Base-by-base conservation (phyloP, 2,888 invertebrate genomes). In the Penaeus monodon region DNA sequence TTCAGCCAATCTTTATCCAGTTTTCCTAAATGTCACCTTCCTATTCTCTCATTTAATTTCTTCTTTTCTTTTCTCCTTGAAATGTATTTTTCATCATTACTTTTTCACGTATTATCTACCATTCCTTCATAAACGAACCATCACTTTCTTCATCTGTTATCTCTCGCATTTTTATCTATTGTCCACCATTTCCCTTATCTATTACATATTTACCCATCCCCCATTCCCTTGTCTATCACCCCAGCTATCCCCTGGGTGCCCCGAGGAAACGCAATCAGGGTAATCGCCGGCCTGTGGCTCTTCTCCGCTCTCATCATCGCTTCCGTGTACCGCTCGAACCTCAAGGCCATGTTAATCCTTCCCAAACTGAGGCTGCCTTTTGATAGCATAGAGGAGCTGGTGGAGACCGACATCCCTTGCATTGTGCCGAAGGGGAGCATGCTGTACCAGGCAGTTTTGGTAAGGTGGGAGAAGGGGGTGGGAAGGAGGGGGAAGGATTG, bases 271-370 rank as follows among this genome's bases (percentile, higher is more conserved):
- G 24, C 73, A 17, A 6, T 82, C 20, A 27, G 81, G 27, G 20
- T 82, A 1, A 17, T 82, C 17, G 49, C 81, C 10, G 81, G 81
- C 29, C 29, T 65, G 29, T 82, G 81, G 81, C 63, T 82, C 49
- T 20, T 82, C 44, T 70, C 73, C 57, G 63, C 73, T 1, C 73
- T 70, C 63, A 57, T 82, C 73, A 27, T 82, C 29, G 49, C 70
- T 12, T 82, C 81, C 20, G 73, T 82, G 17, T 82, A 82, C 63
- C 44, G 73, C 44, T 68, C 68, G 29, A 82, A 82, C 73, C 73
- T 82, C 49, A 82, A 38, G 73, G 81, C 81, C 20, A 82, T 82
- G 81, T 27, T 82, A 17, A 82, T 68, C 22, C 66, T 82, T 63
- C 81, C 81, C 49, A 82, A 29, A 14, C 57, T 82, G 20, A 73